Evolutionary conservation across 2,888 invertebrate species (phyloP), one percentile per base, ranked within the genome.

Genomic region (Cephalotes varians): DNA sequence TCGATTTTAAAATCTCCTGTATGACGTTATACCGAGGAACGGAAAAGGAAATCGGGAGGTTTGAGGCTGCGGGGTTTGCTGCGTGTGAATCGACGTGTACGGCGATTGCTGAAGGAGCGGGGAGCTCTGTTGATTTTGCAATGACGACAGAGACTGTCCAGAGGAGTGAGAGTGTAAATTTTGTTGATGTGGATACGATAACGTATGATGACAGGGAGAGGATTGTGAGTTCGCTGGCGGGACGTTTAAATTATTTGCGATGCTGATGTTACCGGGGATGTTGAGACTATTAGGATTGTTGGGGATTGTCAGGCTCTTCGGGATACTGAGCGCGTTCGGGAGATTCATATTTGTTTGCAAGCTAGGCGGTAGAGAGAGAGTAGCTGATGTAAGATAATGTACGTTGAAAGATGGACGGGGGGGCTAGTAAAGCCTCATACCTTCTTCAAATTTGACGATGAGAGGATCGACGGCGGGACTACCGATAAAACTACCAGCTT

Each of bases 371-470:
- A 90, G 88, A 90, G 94, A 93, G 88, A 94, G 92, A 91, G 93
- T 93, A 91, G 94, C 93, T 91, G 94, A 94, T 91, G 94, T 93
- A 92, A 94, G 93, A 92, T 94, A 94, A 92, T 94, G 94, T 91
- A 94, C 92, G 93, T 94, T 94, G 93, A 93, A 94, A 92, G 94
- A 93, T 92, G 93, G 93, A 92, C 94, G 93, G 93, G 94, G 94
- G 94, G 94, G 94, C 94, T 96, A 96, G 96, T 96, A 97, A 95
- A 97, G 96, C 94, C 96, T 96, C 97, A 97, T 97, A 97, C 97
- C 97, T 97, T 97, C 97, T 95, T 97, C 97, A 95, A 97, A 97
- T 96, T 96, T 97, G 93, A 97, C 97, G 92, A 97, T 97, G 91
- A 97, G 96, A 56, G 97, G 96, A 94, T 97, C 97, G 87, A 96